Evolutionary conservation across 1,140 invertebrate species (phyloP).

Genomic region (Drosophila serrata): DNA sequence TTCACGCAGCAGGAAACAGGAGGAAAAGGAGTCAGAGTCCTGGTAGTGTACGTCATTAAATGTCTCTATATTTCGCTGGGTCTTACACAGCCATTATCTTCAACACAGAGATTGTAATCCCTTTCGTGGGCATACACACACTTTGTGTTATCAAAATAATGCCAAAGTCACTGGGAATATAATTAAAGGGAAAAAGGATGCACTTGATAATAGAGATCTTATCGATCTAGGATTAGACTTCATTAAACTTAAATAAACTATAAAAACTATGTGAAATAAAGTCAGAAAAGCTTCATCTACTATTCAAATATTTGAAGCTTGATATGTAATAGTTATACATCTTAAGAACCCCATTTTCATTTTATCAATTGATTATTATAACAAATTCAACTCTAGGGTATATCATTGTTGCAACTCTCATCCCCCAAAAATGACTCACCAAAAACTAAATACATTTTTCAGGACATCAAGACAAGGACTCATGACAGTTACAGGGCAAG

Average conservation of each 20-base stretch:
- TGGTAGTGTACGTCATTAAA: slow-evolving; percentile 39
- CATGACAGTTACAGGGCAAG: slow-evolving; percentile 1
- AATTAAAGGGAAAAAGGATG: slow-evolving; percentile 8
- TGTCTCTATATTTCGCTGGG: slow-evolving; percentile 59
- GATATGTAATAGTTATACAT: not conserved
- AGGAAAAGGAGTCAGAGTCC: not conserved
- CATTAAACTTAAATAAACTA: not conserved
- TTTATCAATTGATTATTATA: not conserved
- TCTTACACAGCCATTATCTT: slow-evolving; percentile 7
- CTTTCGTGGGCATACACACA: slow-evolving; percentile 5
- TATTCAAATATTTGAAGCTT: not conserved
- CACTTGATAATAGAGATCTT: not conserved
- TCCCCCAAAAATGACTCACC: too few relatives aligned
- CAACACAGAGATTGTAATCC: slow-evolving; percentile 37
- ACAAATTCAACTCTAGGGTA: not conserved
- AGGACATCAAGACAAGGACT: slow-evolving; percentile 14
- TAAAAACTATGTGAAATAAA: not conserved
- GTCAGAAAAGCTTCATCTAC: not conserved
- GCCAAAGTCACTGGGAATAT: slow-evolving; percentile 7
- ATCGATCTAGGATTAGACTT: not conserved
- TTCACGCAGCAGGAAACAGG: slow-evolving; percentile 36
- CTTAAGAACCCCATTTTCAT: too few relatives aligned
- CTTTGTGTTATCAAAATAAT: slow-evolving; percentile 16
- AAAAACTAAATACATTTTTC: slow-evolving; percentile 1
- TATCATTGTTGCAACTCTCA: not conserved